Conservation (phyloP, 2,888 invertebrate genomes). For the Caenorhabditis sp. region DNA sequence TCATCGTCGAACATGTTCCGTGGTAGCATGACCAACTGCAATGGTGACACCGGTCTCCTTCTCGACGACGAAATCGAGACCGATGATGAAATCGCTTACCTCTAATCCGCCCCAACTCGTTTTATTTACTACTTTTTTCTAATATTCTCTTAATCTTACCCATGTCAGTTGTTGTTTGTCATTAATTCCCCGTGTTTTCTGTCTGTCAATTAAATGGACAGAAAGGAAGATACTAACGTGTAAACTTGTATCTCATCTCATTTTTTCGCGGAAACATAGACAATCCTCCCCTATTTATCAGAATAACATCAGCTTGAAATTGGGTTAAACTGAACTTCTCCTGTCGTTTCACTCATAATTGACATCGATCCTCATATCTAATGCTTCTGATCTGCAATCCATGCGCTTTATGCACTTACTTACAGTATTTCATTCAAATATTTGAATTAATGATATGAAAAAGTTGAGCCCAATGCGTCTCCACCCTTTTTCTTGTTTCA, state of each 20-base stretch:
- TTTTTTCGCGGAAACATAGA: too few species aligned
- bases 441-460: too few species aligned
- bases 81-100: slow-evolving; percentile 53
- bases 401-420: not conserved
- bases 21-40: slow-evolving; percentile 32
- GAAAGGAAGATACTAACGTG: too few species aligned
- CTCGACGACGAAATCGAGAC: slow-evolving; percentile 37
- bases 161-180: slow-evolving; percentile 30
- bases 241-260: not conserved
- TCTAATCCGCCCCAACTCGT: slow-evolving; percentile 9
- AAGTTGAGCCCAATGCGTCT: too few species aligned
- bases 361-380: slow-evolving; percentile 29
- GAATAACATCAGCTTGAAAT: too few species aligned
- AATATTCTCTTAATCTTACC: not conserved
- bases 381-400: not conserved
- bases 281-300: too few species aligned
- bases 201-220: too few species aligned
- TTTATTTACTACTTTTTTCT: slow-evolving; percentile 1
- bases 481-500: slow-evolving; percentile 10
- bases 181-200: too few species aligned
- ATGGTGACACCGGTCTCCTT: slow-evolving; percentile 45
- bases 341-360: not conserved
- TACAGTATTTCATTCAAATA: not conserved
- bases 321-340: too few species aligned
- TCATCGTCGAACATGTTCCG: slow-evolving; percentile 43